A percentile compares a stretch with the other conserved stretches of the same genome.
Evolutionary conservation across 2,113 vertebrate genomes (phyloP).

Genomic region (Bagarius yarrelli): DNA sequence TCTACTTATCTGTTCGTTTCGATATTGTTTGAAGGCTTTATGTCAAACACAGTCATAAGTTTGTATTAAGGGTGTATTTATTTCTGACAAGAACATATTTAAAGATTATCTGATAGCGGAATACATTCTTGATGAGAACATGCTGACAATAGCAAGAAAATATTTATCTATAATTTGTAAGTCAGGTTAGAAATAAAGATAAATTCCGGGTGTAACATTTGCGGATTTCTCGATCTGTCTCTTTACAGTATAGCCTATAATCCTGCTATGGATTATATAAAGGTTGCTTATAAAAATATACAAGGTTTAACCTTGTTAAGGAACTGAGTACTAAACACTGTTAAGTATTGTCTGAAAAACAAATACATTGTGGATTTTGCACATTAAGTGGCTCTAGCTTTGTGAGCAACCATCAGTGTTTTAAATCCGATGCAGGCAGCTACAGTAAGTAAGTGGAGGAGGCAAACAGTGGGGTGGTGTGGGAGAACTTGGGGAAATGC

Average conservation of each 20-base stretch:
- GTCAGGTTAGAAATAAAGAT: constrained; percentile 8
- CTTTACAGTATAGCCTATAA: too few relatives aligned
- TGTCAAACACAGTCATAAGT: constrained; percentile 21
- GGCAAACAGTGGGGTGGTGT: neutral
- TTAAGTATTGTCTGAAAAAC: too few relatives aligned
- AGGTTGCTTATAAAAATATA: too few relatives aligned
- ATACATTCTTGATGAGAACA: constrained; percentile 13
- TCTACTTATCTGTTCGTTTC: constrained; percentile 44
- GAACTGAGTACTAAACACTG: too few relatives aligned
- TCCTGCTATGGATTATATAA: too few relatives aligned
- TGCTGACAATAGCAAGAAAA: constrained; percentile 16
- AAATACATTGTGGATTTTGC: too few relatives aligned
- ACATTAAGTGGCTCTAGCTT: too few relatives aligned
- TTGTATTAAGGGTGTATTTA: constrained; percentile 21
- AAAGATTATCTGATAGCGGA: constrained; percentile 23
- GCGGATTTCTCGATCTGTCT: constrained; percentile 33
- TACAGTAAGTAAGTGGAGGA: neutral
- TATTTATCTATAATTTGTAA: constrained; percentile 8
- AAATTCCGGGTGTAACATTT: neutral
- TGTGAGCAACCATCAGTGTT: too few relatives aligned
- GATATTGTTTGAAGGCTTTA: constrained; percentile 23
- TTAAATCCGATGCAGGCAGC: neutral
- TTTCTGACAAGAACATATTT: constrained; percentile 18
- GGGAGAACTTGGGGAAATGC: neutral
- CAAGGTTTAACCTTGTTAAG: too few relatives aligned